Evolutionary conservation across 2,113 vertebrate species (phyloP).

Genomic region (Ascaphus truei): DNA sequence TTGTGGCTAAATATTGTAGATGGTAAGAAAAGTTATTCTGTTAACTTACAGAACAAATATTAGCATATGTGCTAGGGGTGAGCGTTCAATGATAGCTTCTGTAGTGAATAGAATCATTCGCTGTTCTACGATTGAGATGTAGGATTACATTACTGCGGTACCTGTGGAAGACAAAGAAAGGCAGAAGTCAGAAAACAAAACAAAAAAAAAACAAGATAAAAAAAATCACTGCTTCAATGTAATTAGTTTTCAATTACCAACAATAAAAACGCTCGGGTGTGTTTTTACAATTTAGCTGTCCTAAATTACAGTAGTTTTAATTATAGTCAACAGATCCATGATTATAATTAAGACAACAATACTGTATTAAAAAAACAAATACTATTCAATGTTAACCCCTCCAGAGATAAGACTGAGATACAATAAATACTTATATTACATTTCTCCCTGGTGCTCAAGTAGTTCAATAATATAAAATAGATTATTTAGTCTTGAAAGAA

Average conservation of each 20-base stretch:
- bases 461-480: too few species aligned
- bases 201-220: not conserved
- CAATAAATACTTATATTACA: too few species aligned
- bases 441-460: too few species aligned
- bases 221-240: constrained; percentile 1
- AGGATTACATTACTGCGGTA: not conserved
- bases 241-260: constrained; percentile 32
- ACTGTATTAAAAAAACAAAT: constrained; percentile 18
- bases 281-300: constrained; percentile 23
- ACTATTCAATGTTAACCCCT: not conserved
- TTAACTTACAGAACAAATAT: too few species aligned
- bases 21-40: too few species aligned
- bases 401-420: not conserved
- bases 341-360: constrained; percentile 16
- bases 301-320: constrained; percentile 34
- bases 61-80: too few species aligned
- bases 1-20: too few species aligned
- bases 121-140: too few species aligned
- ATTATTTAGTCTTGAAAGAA: too few species aligned
- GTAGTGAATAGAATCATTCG: too few species aligned
- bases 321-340: constrained; percentile 30
- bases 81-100: too few species aligned
- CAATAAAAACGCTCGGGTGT: constrained; percentile 9
- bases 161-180: not conserved
- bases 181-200: not conserved